Evolutionary conservation across 2,797 vertebrate genomes (phyloP), one percentile per base, ranked within the genome.

Genomic region (Harpagifer antarcticus): DNA sequence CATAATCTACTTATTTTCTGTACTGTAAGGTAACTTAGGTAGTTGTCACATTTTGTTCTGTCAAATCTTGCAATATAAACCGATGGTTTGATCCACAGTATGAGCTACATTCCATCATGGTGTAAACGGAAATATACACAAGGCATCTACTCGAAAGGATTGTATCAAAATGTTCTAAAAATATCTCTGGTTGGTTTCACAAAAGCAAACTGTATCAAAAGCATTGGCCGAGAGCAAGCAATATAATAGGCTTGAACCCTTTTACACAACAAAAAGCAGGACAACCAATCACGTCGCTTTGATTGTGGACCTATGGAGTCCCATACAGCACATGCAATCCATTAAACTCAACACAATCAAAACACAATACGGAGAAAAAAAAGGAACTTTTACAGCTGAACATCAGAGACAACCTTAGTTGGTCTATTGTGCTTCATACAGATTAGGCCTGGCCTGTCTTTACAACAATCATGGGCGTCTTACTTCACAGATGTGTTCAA

Each of bases 161-260:
- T 91, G 93, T 94, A 94, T 94, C 92, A 94, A 94, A 94, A 94
- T 92, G 92, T 93, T 93, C 93, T 94, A 93, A 95, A 93, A 94
- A 94, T 93, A 94, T 94, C 92, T 94, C 91, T 94, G 92, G 94
- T 93, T 89, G 91, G 89, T 93, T 92, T 93, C 91, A 94, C 93
- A 94, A 94, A 94, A 93, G 92, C 93, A 94, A 94, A 94, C 92
- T 91, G 92, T 94, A 94, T 94, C 92, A 93, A 94, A 95, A 94
- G 92, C 91, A 91, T 93, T 91, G 92, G 91, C 90, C 69, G 85
- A 91, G 88, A 93, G 92, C 91, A 93, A 94, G 92, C 91, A 89
- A 92, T 91, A 92, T 87, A 91, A 88, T 90, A 89, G 84, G 91
- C 83, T 91, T 84, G 84, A 90, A 89, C 82, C 86, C 73, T 89